These are phyloP conservation scores for Pelmatolapia mariae DNA, from an alignment of 2,113 vertebrate genomes.

Conservation along the genomic window DNA sequence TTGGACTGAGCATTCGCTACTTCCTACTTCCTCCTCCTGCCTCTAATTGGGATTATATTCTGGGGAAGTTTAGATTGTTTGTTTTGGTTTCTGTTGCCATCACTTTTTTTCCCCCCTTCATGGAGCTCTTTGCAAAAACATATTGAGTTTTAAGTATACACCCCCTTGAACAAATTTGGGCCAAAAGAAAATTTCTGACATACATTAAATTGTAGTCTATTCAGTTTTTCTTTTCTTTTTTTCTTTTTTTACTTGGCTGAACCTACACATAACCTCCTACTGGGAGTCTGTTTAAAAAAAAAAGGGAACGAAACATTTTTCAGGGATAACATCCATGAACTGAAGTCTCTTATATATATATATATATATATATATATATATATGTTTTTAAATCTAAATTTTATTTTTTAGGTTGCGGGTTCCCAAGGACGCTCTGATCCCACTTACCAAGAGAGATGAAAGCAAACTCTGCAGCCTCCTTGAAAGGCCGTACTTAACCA, in stretches of 20 bases:
- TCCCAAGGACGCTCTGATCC: conserved; percentile 77
- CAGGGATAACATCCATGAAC: neutral
- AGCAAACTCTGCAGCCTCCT: conserved; percentile 83
- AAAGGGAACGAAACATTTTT: neutral
- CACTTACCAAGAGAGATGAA: conserved; percentile 81
- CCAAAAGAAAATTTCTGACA: conserved; percentile 28
- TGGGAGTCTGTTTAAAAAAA: neutral
- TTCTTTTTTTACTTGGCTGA: neutral
- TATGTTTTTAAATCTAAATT: neutral
- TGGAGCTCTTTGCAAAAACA: conserved; percentile 17
- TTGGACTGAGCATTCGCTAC: conserved; percentile 60
- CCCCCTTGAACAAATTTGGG: conserved; percentile 39
- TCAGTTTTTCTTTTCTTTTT: neutral
- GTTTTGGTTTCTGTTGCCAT: conserved; percentile 65
- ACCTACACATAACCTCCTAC: neutral
- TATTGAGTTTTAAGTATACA: conserved; percentile 63
- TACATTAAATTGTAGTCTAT: conserved; percentile 45
- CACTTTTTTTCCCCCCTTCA: neutral
- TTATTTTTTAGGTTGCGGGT: conserved; percentile 77
- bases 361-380: no score
- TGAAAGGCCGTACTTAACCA: conserved; percentile 80
- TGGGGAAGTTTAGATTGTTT: conserved; percentile 62
- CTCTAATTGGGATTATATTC: conserved; percentile 69
- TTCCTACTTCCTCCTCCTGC: conserved; percentile 59
- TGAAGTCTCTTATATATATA: no score